Percentiles rank a stretch among this genome's conserved stretches.
These are phyloP conservation scores for Spea bombifrons DNA, from an alignment of 2,113 vertebrate genomes.

Conservation along the genomic window DNA sequence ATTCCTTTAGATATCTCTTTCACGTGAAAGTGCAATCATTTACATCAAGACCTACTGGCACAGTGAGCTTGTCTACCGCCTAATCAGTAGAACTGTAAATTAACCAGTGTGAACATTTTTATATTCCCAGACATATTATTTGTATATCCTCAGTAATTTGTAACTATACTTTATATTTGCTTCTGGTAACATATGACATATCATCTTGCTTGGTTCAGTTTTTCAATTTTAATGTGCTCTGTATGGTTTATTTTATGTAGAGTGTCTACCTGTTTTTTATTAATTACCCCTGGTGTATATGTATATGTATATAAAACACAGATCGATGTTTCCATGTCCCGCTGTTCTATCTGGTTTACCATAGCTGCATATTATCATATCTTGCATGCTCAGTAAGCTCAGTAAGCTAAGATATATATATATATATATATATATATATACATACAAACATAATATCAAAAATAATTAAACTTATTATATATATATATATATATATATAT, in stretches of 20 bases:
- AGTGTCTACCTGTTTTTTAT: constrained; percentile 23
- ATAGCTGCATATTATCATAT: too few species aligned
- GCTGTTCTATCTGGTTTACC: too few species aligned
- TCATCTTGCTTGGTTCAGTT: constrained; percentile 52
- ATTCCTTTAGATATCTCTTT: constrained; percentile 52
- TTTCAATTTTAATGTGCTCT: constrained; percentile 34
- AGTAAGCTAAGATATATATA: too few species aligned
- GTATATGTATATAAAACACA: too few species aligned
- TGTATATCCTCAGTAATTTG: constrained; percentile 59
- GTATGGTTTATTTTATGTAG: constrained; percentile 31
- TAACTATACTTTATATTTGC: constrained; percentile 54
- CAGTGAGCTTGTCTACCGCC: constrained; percentile 53
- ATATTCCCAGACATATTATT: constrained; percentile 61
- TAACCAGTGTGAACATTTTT: constrained; percentile 61
- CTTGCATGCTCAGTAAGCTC: too few species aligned
- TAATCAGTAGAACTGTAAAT: constrained; percentile 60
- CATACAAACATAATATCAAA: too few species aligned
- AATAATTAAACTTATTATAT: too few species aligned
- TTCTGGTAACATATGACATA: constrained; percentile 54
- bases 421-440: too few species aligned
- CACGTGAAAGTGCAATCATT: constrained; percentile 53
- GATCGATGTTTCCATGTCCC: too few species aligned
- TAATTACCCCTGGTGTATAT: constrained; percentile 8
- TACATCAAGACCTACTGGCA: constrained; percentile 56
- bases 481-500: too few species aligned